Conservation (phyloP, 2,888 invertebrate genomes). For the Parthenolecanium corni region DNA sequence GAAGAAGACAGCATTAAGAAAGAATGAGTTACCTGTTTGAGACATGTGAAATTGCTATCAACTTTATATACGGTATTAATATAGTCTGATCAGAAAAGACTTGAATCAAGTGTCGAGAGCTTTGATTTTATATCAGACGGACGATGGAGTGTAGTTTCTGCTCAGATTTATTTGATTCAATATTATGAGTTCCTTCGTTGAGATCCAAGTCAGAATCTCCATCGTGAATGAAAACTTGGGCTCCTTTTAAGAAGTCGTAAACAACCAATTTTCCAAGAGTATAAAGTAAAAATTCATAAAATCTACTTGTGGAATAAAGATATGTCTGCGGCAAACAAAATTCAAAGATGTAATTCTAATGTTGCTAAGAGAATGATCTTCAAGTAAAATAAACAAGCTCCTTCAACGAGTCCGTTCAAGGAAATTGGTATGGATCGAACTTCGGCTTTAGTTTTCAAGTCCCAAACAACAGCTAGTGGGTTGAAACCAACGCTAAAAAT, state of each 20-base stretch:
- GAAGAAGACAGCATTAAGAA: too few species aligned
- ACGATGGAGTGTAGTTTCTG: background rate
- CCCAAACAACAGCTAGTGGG: constrained; percentile 56
- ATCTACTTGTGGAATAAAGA: too few species aligned
- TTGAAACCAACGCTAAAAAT: too few species aligned
- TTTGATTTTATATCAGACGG: constrained; percentile 4
- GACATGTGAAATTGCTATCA: constrained; percentile 53
- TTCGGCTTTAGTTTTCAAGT: constrained; percentile 50
- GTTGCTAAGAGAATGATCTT: background rate
- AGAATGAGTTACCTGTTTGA: constrained; percentile 59
- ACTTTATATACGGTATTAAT: constrained; percentile 60
- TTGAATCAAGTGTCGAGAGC: constrained; percentile 41
- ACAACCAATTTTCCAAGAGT: constrained; percentile 23
- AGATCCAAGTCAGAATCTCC: background rate
- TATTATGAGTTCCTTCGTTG: background rate
- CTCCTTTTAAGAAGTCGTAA: constrained; percentile 26
- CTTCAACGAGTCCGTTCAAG: constrained; percentile 45
- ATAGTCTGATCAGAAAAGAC: constrained; percentile 82
- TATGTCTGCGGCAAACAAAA: too few species aligned
- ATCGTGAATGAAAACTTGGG: background rate
- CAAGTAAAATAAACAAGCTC: constrained; percentile 42
- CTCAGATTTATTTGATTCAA: too few species aligned
- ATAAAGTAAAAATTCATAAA: background rate
- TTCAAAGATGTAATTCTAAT: background rate
- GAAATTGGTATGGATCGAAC: constrained; percentile 69